Conservation (phyloP, 2,113 vertebrate species). For the Sylvicapra grimmia region DNA sequence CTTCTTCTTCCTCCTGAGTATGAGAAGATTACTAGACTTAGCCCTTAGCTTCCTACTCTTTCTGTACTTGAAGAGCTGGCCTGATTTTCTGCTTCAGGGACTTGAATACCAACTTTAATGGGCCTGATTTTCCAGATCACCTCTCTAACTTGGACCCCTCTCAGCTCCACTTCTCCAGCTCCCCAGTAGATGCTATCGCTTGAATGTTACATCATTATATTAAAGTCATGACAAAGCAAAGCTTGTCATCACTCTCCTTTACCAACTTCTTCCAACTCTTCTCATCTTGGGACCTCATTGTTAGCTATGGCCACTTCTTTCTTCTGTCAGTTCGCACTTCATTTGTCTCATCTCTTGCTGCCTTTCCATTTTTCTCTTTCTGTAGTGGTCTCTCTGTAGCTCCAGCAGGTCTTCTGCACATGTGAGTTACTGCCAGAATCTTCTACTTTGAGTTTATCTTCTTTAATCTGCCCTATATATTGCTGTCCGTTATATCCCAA, state of each 20-base stretch:
- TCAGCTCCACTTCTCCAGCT: neutral
- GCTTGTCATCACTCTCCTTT: neutral
- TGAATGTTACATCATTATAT: neutral
- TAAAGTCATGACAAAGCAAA: neutral
- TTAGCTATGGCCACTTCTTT: neutral
- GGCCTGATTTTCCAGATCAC: neutral
- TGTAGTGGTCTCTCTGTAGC: neutral
- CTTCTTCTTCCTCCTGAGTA: neutral
- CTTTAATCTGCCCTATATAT: neutral
- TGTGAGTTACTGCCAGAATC: neutral
- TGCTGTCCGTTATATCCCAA: neutral
- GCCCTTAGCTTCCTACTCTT: neutral
- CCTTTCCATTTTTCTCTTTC: neutral
- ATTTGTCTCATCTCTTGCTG: neutral
- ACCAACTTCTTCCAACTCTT: neutral
- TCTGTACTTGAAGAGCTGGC: neutral
- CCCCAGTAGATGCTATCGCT: neutral
- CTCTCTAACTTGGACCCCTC: neutral
- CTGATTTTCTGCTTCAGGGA: neutral
- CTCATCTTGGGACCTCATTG: neutral
- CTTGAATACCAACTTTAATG: neutral
- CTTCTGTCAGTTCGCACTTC: neutral
- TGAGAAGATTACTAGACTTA: neutral
- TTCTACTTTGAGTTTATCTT: neutral
- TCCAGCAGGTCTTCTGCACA: neutral